A percentile compares a stretch with the other conserved stretches of the same genome.
phyloP scores from a whole-genome alignment of 1,140 invertebrate species.

The Drosophila athabasca region DNA sequence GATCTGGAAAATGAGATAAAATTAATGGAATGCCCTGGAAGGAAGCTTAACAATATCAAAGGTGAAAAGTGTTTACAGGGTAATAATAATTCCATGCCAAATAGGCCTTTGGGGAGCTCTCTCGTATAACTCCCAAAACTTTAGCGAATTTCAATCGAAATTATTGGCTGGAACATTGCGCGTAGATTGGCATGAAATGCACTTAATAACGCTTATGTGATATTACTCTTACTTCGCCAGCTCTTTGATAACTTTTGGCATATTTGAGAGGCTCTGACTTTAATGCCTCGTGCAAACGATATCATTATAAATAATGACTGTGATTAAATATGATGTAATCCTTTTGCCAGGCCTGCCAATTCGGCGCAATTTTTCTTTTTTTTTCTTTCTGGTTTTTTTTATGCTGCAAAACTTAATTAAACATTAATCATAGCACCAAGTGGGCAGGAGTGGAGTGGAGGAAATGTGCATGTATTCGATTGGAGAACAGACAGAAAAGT shows the following conservation, averaged over 20 bases:
- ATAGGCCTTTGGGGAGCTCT: no score
- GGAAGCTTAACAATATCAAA: no score
- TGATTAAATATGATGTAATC: constrained; percentile 78
- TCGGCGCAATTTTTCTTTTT: constrained; percentile 16
- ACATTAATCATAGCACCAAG: constrained; percentile 66
- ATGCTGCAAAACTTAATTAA: constrained; percentile 72
- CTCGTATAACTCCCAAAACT: background rate
- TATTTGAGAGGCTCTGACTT: constrained; percentile 31
- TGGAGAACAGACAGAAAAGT: constrained; percentile 37
- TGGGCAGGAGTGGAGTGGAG: background rate
- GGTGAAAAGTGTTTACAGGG: no score
- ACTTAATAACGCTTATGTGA: constrained; percentile 40
- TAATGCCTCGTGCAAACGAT: constrained; percentile 31
- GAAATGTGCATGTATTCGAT: constrained; percentile 25
- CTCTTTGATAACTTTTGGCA: constrained; percentile 46
- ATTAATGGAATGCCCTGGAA: background rate
- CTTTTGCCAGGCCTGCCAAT: constrained; percentile 23
- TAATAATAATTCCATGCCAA: no score
- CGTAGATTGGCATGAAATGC: constrained; percentile 17
- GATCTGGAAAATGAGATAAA: background rate
- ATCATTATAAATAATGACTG: constrained; percentile 76
- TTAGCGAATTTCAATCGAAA: constrained; percentile 12
- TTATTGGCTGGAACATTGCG: constrained; percentile 10
- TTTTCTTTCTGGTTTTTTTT: constrained; percentile 17
- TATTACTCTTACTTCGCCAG: constrained; percentile 21